Conservation (phyloP, 1,140 invertebrate genomes). For the Drosophila trapezifrons region DNA sequence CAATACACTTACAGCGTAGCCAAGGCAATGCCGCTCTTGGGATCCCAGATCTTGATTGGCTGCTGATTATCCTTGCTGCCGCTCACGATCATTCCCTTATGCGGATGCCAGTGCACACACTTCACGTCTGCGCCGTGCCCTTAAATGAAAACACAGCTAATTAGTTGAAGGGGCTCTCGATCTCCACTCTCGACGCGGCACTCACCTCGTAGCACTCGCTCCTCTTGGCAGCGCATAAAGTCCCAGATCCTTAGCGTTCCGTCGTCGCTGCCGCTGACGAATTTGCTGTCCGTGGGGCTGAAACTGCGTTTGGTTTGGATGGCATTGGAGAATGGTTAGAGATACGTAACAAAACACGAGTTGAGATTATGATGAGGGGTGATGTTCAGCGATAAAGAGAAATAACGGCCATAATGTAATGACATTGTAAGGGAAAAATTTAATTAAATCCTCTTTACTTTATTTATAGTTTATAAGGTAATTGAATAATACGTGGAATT, state of each 20-base stretch:
- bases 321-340: constrained; percentile 57
- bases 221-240: constrained; percentile 98
- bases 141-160: constrained; percentile 71
- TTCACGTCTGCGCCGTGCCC: constrained; percentile 99
- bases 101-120: constrained; percentile 99
- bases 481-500: not conserved
- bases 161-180: not conserved
- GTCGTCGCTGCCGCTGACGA: constrained; percentile 99
- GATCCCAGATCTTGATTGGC: constrained; percentile 99
- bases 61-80: constrained; percentile 99
- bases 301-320: constrained; percentile 89
- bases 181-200: not conserved
- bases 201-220: constrained; percentile 96
- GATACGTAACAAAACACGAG: constrained; percentile 52
- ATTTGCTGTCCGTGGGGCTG: constrained; percentile 99
- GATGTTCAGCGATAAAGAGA: constrained; percentile 1
- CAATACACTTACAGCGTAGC: constrained; percentile 88
- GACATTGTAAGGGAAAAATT: too few species aligned
- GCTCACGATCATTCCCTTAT: constrained; percentile 97
- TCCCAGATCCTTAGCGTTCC: constrained; percentile 99
- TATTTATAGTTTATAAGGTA: not conserved
- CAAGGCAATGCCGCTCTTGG: constrained; percentile 95
- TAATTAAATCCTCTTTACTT: not conserved
- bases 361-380: constrained; percentile 9
- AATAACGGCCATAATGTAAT: not conserved